These are phyloP conservation scores for Trochalopteron elliotii DNA, from an alignment of 2,113 vertebrate genomes.

Conservation along the genomic window DNA sequence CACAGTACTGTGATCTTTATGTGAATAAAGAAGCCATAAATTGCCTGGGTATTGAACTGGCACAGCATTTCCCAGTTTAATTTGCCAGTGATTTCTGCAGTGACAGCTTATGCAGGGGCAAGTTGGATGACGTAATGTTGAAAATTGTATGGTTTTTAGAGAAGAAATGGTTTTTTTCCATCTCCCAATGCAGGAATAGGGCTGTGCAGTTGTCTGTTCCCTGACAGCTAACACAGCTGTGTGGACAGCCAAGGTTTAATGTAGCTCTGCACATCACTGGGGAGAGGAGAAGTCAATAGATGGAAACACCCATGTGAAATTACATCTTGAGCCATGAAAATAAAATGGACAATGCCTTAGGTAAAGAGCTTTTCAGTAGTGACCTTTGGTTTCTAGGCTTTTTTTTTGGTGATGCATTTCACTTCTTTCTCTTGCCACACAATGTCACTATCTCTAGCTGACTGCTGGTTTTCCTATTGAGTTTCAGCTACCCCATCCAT, in stretches of 20 bases:
- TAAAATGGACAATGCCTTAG: neutral
- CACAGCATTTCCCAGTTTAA: neutral
- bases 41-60: neutral
- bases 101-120: neutral
- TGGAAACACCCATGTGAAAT: neutral
- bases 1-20: neutral
- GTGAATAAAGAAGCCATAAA: conserved; percentile 16
- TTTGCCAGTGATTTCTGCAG: neutral
- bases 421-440: neutral
- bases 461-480: neutral
- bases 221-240: neutral
- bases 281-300: neutral
- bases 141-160: neutral
- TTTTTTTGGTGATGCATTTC: neutral
- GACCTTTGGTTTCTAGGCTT: neutral
- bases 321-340: neutral
- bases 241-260: neutral
- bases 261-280: neutral
- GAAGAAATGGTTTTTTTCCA: neutral
- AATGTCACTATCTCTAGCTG: neutral
- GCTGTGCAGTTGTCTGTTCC: neutral
- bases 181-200: neutral
- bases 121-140: neutral
- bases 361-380: neutral
- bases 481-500: neutral